Conservation (phyloP, 2,888 invertebrate genomes). For the Dysmachus trigonus region DNA sequence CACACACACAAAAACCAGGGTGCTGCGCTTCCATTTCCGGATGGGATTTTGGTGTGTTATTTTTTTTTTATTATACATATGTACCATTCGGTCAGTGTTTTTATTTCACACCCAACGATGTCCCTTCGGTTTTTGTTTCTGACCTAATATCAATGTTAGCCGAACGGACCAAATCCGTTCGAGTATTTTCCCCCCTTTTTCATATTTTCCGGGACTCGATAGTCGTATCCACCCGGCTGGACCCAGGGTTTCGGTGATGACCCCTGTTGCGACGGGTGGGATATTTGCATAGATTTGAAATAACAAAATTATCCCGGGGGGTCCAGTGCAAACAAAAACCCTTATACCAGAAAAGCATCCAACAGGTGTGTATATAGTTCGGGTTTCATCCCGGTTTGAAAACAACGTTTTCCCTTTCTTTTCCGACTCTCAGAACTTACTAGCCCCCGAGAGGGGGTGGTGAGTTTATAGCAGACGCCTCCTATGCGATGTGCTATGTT, state of each 20-base stretch:
- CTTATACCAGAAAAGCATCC: neutral
- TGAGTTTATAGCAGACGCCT: neutral
- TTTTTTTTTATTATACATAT: too few relatives aligned
- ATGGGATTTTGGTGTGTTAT: neutral
- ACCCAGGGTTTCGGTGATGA: neutral
- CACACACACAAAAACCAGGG: neutral
- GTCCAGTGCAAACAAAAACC: neutral
- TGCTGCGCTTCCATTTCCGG: neutral
- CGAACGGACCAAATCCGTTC: neutral
- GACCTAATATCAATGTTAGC: neutral
- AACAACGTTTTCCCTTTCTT: slow-evolving; percentile 9
- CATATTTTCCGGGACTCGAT: neutral
- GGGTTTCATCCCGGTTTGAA: neutral
- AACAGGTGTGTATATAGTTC: neutral
- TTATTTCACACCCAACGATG: neutral
- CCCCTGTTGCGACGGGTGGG: neutral
- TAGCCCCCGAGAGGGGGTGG: neutral
- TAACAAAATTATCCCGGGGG: slow-evolving; percentile 7
- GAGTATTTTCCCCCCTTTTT: neutral
- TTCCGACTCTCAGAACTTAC: neutral
- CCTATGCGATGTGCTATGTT: neutral
- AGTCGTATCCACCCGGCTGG: neutral
- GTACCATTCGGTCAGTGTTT: neutral
- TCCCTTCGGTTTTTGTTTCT: neutral
- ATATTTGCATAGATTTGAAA: slow-evolving; percentile 25